Evolutionary conservation across 2,888 invertebrate genomes (phyloP).

Genomic region (Cataglyphis rosenhaueri): DNA sequence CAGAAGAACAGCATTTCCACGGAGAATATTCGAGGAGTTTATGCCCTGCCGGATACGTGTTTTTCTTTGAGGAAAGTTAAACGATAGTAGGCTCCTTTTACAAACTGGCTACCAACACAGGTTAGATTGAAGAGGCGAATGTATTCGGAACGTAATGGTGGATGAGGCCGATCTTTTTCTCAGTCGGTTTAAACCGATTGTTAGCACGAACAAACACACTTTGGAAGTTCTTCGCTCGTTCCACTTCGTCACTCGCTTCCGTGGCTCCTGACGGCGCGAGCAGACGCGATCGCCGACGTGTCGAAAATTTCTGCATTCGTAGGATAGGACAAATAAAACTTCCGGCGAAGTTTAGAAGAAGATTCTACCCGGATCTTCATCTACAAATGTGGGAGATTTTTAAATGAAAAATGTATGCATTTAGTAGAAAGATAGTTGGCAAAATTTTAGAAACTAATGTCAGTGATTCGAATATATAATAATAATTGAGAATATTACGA

Average conservation of each 20-base stretch:
- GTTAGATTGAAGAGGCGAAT: conserved; percentile 14
- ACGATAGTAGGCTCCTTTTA: conserved; percentile 71
- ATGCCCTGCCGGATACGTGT: conserved; percentile 68
- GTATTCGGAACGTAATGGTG: conserved; percentile 30
- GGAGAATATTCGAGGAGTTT: conserved; percentile 62
- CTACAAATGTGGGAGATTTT: conserved; percentile 18
- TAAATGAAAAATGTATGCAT: conserved; percentile 25
- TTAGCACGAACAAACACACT: conserved; percentile 67
- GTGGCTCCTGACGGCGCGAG: conserved; percentile 28
- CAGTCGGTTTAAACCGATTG: conserved; percentile 58
- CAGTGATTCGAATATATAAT: not conserved
- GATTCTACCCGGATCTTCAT: conserved; percentile 10
- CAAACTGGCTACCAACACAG: conserved; percentile 3
- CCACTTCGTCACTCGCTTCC: conserved; percentile 54
- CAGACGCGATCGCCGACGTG: conserved; percentile 41
- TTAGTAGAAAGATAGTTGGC: not conserved
- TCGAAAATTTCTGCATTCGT: conserved; percentile 60
- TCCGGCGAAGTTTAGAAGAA: conserved; percentile 29
- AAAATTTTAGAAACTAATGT: not conserved
- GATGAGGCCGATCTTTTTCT: conserved; percentile 17
- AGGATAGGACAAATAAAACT: conserved; percentile 57
- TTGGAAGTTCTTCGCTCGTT: conserved; percentile 53
- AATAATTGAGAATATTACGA: not conserved
- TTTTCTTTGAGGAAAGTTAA: conserved; percentile 77
- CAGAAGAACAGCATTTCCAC: conserved; percentile 51